phyloP scores from a whole-genome alignment of 2,888 invertebrate genomes.

The Micropterix aruncella region DNA sequence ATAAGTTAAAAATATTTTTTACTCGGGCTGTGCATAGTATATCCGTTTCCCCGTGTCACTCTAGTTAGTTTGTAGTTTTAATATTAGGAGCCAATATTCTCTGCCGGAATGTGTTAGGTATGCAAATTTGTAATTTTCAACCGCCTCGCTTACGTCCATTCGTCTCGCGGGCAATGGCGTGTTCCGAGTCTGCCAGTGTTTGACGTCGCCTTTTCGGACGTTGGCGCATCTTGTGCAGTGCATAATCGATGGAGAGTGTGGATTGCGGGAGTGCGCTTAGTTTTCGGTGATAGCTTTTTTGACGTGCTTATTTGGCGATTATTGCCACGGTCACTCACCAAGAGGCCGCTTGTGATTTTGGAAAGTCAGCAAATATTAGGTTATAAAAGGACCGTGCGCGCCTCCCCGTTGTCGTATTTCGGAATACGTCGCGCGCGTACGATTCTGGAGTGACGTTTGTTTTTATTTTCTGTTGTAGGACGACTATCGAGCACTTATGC shows the following conservation, averaged over 20 bases:
- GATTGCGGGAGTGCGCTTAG: not conserved
- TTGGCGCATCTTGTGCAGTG: not conserved
- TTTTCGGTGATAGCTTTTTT: not conserved
- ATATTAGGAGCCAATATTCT: constrained; percentile 42
- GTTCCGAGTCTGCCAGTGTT: constrained; percentile 16
- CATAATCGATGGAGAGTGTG: not conserved
- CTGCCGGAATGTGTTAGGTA: constrained; percentile 63
- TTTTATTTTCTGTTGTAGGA: constrained; percentile 7
- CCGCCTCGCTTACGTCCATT: constrained; percentile 26
- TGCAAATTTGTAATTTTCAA: constrained; percentile 26
- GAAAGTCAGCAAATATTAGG: not conserved
- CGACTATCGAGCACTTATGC: constrained; percentile 11
- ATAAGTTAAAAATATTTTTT: constrained; percentile 39
- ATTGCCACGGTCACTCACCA: not conserved
- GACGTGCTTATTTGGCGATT: not conserved
- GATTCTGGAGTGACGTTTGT: not conserved
- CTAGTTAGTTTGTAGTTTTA: constrained; percentile 31
- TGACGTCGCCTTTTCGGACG: not conserved
- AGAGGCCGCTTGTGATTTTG: not conserved
- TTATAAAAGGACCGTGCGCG: not conserved
- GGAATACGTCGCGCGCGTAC: not conserved
- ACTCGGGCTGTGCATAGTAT: constrained; percentile 30
- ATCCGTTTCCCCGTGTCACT: constrained; percentile 34
- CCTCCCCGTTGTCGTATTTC: not conserved
- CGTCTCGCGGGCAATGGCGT: constrained; percentile 51